Evolutionary conservation across 2,888 invertebrate species (phyloP).

Genomic region (Coelopa pilipes): DNA sequence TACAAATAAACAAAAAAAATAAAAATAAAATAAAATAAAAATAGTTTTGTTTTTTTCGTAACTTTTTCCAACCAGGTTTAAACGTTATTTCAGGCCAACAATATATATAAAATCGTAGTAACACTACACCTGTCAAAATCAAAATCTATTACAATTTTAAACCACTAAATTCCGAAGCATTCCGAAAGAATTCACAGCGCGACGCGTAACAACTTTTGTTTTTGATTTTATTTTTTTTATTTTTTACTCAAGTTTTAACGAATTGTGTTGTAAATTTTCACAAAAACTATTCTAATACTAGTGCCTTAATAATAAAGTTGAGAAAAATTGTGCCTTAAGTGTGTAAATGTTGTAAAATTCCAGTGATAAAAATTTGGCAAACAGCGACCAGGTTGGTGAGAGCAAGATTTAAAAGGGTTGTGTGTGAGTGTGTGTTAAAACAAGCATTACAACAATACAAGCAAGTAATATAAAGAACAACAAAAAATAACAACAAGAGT

Average conservation of each 20-base stretch:
- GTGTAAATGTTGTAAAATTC: neutral
- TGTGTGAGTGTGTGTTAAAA: neutral
- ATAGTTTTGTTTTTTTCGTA: neutral
- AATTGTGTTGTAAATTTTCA: too few relatives aligned
- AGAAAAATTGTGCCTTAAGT: slow-evolving; percentile 23
- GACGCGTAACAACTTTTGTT: slow-evolving; percentile 31
- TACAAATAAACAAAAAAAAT: slow-evolving; percentile 18
- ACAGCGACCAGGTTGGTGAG: neutral
- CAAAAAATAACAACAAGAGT: neutral
- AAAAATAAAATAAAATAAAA: neutral
- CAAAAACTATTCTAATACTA: neutral
- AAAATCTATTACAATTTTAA: slow-evolving; percentile 29
- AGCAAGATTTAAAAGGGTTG: slow-evolving; percentile 4
- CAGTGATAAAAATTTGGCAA: slow-evolving; percentile 1
- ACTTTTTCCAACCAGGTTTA: too few relatives aligned
- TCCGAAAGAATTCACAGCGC: slow-evolving; percentile 36
- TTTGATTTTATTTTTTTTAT: slow-evolving; percentile 13
- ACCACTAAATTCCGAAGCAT: slow-evolving; percentile 27
- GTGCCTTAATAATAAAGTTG: slow-evolving; percentile 22
- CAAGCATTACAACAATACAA: too few relatives aligned
- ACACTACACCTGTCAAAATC: slow-evolving; percentile 14
- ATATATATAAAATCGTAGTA: too few relatives aligned
- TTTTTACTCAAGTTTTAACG: slow-evolving; percentile 5
- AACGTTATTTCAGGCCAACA: too few relatives aligned
- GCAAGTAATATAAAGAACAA: too few relatives aligned